Evolutionary conservation across 2,113 vertebrate genomes (phyloP), one percentile per base, ranked within the genome.

Genomic region (Thryonomys swinderianus): DNA sequence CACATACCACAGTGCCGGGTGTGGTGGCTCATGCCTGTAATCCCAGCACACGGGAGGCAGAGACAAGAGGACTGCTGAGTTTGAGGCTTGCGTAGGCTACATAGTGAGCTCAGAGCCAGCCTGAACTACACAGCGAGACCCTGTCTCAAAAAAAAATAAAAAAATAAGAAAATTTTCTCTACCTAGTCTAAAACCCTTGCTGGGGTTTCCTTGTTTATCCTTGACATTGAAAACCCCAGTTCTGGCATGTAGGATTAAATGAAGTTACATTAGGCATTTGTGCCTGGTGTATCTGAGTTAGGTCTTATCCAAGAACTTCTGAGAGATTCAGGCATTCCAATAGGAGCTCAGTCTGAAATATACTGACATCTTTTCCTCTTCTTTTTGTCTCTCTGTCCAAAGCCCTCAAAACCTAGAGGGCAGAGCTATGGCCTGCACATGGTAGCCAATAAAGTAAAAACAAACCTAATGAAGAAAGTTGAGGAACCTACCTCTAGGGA

Each of bases 101-200:
- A n/a, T n/a, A n/a, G n/a, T n/a, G n/a, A n/a, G n/a, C n/a, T n/a
- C n/a, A n/a, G n/a, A n/a, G n/a, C n/a, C n/a, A n/a, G n/a, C n/a
- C n/a, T n/a, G n/a, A n/a, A n/a, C n/a, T n/a, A n/a, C n/a, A n/a
- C n/a, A n/a, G n/a, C n/a, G n/a, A n/a, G n/a, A n/a, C n/a, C n/a
- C n/a, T n/a, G n/a, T n/a, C n/a, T n/a, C n/a, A n/a, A n/a, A n/a
- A n/a, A n/a, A n/a, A n/a, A n/a, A n/a, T n/a, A n/a, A n/a, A n/a
- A n/a, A n/a, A n/a, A n/a, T n/a, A n/a, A n/a, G n/a, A 78, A 87
- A 37, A 14, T 79, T 82, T 92, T 81, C 64, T 94, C 48, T 48
- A 59, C 20, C 14, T 85, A 42, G 45, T 34, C 8, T 20, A 27
- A 82, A 69, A 82, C 17, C 64, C 30, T 37, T 88, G 40, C 14